A percentile compares a stretch with the other conserved stretches of the same genome.
phyloP scores from a whole-genome alignment of 1,140 invertebrate genomes.

The Oppia nitens region DNA sequence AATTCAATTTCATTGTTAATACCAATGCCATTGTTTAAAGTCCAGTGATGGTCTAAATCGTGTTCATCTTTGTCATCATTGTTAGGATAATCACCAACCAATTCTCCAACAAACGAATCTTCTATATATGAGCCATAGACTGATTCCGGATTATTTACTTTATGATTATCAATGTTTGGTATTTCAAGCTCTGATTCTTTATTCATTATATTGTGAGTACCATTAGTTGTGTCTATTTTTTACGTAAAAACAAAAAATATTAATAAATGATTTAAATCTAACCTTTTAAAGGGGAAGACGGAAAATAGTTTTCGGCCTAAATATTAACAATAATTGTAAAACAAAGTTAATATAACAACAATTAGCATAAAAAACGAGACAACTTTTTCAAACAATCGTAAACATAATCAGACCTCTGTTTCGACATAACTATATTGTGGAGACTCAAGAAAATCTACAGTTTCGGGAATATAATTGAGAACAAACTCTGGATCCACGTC shows the following conservation, averaged over 20 bases:
- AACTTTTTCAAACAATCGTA: neutral
- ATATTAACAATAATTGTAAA: neutral
- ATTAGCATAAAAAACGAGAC: neutral
- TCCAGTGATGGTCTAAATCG: slow-evolving; percentile 1
- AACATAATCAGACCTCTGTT: neutral
- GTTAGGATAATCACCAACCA: slow-evolving; percentile 13
- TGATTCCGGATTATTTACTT: slow-evolving; percentile 4
- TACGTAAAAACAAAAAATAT: neutral
- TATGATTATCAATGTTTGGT: neutral
- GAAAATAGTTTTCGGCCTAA: neutral
- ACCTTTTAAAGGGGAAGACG: neutral
- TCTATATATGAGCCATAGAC: slow-evolving; percentile 19
- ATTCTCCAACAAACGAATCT: slow-evolving; percentile 19
- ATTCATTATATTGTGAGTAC: neutral
- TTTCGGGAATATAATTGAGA: slow-evolving; percentile 17
- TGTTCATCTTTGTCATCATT: slow-evolving; percentile 9
- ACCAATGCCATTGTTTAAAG: slow-evolving; percentile 1
- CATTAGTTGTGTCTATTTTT: neutral
- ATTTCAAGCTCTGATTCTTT: neutral
- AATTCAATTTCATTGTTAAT: slow-evolving; percentile 15
- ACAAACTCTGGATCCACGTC: slow-evolving; percentile 15
- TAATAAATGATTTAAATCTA: neutral
- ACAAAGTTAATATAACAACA: no score
- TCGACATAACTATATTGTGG: slow-evolving; percentile 14
- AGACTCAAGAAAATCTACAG: slow-evolving; percentile 22